Evolutionary conservation across 2,888 invertebrate genomes (phyloP), one percentile per base, ranked within the genome.

Genomic region (Eupsilia transversa): DNA sequence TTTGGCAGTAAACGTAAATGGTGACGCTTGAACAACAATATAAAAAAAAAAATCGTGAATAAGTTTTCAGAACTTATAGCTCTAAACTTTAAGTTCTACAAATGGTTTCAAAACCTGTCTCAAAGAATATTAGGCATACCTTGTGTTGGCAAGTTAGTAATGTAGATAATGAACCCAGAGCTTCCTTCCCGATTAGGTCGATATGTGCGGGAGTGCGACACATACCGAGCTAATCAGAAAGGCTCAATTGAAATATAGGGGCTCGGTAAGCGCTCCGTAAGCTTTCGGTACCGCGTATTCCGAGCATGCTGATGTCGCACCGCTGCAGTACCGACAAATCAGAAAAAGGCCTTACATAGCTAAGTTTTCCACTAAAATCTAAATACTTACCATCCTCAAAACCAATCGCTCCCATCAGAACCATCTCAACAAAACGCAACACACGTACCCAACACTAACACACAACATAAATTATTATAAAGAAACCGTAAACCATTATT

Each of bases 401-500:
- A 17, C 17, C 33, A 59, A 56, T 33, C 30, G 20, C 63, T 23
- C 2, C 0, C 20, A 52, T 30, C 59, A 61, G 72, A 84, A 69
- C 73, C 72, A 64, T 38, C 54, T 10, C 23, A 49, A 35, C 17
- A 6, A 33, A 38, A 60, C 65, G 10, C 49, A 82, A 72, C 66
- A 66, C 78, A 73, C 63, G 65, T 60, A 63, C 67, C 79, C 69
- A 74, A 61, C 70, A 72, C 85, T 75, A 81, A 80, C 86, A 76
- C 59, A 73, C 66, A 33, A 70, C 77, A 87, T 84, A 84, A 88
- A 87, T 87, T 87, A 89, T 84, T 87, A 86, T 85, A 89, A 88
- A 89, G 85, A 86, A 89, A 89, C 82, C 80, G 77, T 91, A 89
- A 89, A 90, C 73, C 83, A 88, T 86, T 84, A 86, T 87, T 89